These are phyloP conservation scores for Poecilia wingei DNA, from an alignment of 2,797 vertebrate genomes.

Conservation along the genomic window DNA sequence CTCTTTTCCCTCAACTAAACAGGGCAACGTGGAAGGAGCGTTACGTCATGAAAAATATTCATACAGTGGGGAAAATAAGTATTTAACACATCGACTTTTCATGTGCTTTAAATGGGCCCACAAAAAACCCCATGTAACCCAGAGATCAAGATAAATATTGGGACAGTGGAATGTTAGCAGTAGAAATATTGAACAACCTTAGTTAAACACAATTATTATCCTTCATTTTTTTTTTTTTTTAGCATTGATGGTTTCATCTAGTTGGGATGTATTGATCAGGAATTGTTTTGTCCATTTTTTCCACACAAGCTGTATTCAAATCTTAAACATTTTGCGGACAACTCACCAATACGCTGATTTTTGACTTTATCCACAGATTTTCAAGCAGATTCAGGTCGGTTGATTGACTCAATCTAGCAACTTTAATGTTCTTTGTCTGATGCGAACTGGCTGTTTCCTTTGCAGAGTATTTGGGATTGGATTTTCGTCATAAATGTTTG, in stretches of 20 bases:
- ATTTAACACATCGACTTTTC: not conserved
- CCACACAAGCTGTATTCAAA: not conserved
- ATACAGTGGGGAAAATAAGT: not conserved
- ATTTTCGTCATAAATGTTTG: not conserved
- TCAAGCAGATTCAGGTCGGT: not conserved
- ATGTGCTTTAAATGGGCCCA: not conserved
- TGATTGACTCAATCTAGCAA: not conserved
- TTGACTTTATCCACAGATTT: not conserved
- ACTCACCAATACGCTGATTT: not conserved
- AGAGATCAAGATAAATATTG: not conserved
- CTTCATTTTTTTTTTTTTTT: too few relatives aligned
- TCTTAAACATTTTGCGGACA: not conserved
- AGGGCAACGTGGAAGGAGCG: constrained; percentile 21
- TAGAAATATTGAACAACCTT: not conserved
- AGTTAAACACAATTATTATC: not conserved
- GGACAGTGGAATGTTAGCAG: not conserved
- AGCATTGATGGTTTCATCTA: not conserved
- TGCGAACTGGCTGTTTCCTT: not conserved
- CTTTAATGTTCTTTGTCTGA: not conserved
- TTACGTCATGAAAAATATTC: constrained; percentile 6
- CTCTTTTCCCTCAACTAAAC: constrained; percentile 56
- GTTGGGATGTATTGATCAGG: not conserved
- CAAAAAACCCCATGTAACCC: not conserved
- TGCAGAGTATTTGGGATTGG: not conserved
- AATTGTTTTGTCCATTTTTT: not conserved